Percentiles rank a stretch among this genome's conserved stretches.
phyloP scores from a whole-genome alignment of 2,888 invertebrate genomes.

The Bhutanitis thaidina region DNA sequence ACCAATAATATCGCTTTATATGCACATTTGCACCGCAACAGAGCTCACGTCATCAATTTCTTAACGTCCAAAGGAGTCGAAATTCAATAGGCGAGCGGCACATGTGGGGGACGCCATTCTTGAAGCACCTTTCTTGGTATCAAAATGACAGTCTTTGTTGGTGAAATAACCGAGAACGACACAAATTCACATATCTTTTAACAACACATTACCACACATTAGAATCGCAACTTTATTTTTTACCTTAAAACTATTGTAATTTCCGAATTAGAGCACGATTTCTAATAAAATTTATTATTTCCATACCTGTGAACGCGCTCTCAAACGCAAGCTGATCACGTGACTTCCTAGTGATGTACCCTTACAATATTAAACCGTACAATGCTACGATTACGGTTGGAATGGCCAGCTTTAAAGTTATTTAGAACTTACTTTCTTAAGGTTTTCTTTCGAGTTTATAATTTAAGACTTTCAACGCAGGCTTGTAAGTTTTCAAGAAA shows the following conservation, averaged over 20 bases:
- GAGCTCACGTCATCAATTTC: conserved; percentile 65
- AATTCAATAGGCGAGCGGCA: conserved; percentile 72
- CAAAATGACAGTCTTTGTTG: conserved; percentile 81
- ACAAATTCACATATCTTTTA: conserved; percentile 53
- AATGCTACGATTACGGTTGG: conserved; percentile 27
- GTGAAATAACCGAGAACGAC: conserved; percentile 62
- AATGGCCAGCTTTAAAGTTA: conserved; percentile 42
- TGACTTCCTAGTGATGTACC: conserved; percentile 75
- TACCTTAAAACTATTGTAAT: conserved; percentile 63
- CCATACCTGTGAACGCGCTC: conserved; percentile 86
- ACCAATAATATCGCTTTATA: conserved; percentile 37
- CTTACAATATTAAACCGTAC: conserved; percentile 19
- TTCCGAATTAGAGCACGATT: conserved; percentile 61
- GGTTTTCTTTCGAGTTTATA: too few relatives aligned
- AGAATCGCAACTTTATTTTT: conserved; percentile 41
- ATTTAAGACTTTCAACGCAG: too few relatives aligned
- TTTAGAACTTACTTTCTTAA: background rate
- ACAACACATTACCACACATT: conserved; percentile 57
- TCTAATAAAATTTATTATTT: conserved; percentile 71
- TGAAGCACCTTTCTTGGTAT: conserved; percentile 83
- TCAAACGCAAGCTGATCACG: conserved; percentile 85
- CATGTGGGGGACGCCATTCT: conserved; percentile 89
- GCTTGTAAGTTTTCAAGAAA: too few relatives aligned
- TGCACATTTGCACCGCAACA: conserved; percentile 48
- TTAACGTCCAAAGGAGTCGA: conserved; percentile 53